Evolutionary conservation across 2,797 vertebrate genomes (phyloP).

Genomic region (Coccyzus lansbergi): DNA sequence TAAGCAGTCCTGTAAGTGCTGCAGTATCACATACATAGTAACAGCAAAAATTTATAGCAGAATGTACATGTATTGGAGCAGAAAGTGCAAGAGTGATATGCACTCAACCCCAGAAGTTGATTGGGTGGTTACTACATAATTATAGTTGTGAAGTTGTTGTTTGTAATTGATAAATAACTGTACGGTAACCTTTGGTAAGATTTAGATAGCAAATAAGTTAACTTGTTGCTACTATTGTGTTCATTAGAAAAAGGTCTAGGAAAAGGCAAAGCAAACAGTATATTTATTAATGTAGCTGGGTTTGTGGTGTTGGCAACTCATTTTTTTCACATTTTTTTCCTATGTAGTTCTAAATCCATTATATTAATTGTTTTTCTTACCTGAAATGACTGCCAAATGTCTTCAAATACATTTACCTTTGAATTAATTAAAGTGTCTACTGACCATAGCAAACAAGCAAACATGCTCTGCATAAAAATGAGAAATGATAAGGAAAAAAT

Average conservation of each 20-base stretch:
- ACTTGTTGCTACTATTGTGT: not conserved
- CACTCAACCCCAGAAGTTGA: not conserved
- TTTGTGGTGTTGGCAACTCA: not conserved
- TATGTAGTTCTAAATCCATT: slow-evolving; percentile 22
- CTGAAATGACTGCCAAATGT: slow-evolving; percentile 32
- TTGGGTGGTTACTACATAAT: not conserved
- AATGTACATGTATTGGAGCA: not conserved
- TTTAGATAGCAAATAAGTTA: not conserved
- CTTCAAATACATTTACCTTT: slow-evolving; percentile 53
- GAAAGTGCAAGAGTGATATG: not conserved
- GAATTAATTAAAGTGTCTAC: slow-evolving; percentile 61
- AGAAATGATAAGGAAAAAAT: slow-evolving; percentile 50
- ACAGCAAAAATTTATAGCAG: not conserved
- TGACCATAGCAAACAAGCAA: slow-evolving; percentile 57
- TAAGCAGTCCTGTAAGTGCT: not conserved
- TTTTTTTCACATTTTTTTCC: not conserved
- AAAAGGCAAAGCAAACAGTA: not conserved
- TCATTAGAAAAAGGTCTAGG: not conserved
- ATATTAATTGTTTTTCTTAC: slow-evolving; percentile 66
- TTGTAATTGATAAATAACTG: slow-evolving; percentile 9
- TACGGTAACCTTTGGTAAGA: slow-evolving; percentile 6
- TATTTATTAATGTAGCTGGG: not conserved
- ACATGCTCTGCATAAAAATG: slow-evolving; percentile 44
- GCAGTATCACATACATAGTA: not conserved
- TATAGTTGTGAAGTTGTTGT: not conserved